A percentile compares a stretch with the other conserved stretches of the same genome.
These are phyloP conservation scores for Balearica regulorum DNA, from an alignment of 2,797 vertebrate species.

Conservation along the genomic window DNA sequence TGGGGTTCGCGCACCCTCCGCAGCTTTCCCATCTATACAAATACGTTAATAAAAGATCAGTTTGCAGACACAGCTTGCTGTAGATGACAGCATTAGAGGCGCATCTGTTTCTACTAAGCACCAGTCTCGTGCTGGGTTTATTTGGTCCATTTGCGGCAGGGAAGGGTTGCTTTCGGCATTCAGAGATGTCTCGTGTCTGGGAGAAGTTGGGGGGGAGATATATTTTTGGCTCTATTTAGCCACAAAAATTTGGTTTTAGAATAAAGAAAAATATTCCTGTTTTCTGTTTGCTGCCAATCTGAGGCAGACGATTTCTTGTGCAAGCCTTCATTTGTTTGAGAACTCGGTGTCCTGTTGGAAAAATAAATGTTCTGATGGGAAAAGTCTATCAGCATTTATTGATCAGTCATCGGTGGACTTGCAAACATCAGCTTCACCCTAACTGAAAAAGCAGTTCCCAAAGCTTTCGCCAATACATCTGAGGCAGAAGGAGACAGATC, in stretches of 20 bases:
- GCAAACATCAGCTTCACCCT: background rate
- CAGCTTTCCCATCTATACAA: background rate
- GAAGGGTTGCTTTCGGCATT: background rate
- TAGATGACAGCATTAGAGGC: slow-evolving; percentile 38
- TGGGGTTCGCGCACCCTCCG: background rate
- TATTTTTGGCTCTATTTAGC: slow-evolving; percentile 52
- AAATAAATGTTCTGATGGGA: slow-evolving; percentile 29
- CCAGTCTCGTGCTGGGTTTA: slow-evolving; percentile 35
- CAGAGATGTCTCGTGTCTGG: slow-evolving; percentile 23
- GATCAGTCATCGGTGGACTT: background rate
- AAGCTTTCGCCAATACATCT: background rate
- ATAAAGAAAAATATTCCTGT: slow-evolving; percentile 41
- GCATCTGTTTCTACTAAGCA: slow-evolving; percentile 19
- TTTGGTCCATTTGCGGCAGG: background rate
- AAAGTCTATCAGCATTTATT: background rate
- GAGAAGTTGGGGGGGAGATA: background rate
- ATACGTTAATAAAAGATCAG: slow-evolving; percentile 14
- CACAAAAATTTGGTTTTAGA: slow-evolving; percentile 50
- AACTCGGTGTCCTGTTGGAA: background rate
- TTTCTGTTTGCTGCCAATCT: slow-evolving; percentile 37
- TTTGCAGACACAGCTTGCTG: background rate
- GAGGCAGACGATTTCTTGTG: slow-evolving; percentile 31
- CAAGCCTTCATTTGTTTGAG: slow-evolving; percentile 20
- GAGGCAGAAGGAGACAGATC: background rate
- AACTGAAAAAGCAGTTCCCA: background rate